A percentile compares a stretch with the other conserved stretches of the same genome.
Evolutionary conservation across 2,888 invertebrate species (phyloP).

Genomic region (Tromatobia lineatoria): DNA sequence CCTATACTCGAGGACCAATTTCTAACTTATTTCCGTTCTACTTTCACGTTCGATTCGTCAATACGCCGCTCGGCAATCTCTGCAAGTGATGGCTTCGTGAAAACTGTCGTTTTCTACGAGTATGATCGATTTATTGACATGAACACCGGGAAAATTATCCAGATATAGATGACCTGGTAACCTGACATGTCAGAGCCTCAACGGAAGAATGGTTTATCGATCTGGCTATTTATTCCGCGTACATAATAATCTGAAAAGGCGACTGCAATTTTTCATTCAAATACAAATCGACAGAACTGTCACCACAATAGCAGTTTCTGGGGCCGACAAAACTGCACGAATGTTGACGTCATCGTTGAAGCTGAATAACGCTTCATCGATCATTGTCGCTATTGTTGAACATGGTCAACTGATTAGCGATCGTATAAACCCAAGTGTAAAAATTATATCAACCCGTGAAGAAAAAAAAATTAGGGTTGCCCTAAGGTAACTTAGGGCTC

Average conservation of each 20-base stretch:
- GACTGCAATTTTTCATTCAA: not conserved
- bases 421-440: no score
- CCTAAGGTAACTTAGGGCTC: no score
- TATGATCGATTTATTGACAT: conserved; percentile 23
- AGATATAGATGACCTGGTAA: conserved; percentile 21
- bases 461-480: no score
- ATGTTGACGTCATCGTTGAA: not conserved
- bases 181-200: not conserved
- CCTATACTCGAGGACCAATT: conserved; percentile 35
- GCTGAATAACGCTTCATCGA: not conserved
- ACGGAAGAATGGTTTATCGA: conserved; percentile 1
- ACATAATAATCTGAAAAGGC: not conserved
- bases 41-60: conserved; percentile 21
- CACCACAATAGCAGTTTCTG: not conserved
- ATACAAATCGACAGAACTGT: conserved; percentile 10
- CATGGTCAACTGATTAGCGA: not conserved
- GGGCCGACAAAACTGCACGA: not conserved
- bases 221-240: not conserved
- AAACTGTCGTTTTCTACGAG: conserved; percentile 6
- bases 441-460: no score
- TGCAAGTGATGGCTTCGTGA: not conserved
- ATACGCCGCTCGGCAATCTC: not conserved
- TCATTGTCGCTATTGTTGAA: not conserved
- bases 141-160: conserved; percentile 1
- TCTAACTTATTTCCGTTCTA: conserved; percentile 38